Percentiles rank a stretch among this genome's conserved stretches.
Conservation (phyloP, 2,113 vertebrate genomes). For the Galemys pyrenaicus region DNA sequence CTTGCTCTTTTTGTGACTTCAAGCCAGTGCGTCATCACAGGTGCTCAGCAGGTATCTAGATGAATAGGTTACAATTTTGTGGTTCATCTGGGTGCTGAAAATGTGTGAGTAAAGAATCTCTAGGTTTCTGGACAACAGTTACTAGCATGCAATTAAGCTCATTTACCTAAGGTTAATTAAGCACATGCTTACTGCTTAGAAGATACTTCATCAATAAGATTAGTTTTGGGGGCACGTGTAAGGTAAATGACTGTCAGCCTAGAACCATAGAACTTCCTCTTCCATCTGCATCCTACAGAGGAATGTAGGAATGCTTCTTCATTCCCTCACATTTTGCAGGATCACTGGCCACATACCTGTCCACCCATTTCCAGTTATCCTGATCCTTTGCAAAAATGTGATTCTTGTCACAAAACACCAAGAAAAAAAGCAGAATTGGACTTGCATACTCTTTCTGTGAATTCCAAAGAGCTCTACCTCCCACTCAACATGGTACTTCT, state of each 20-base stretch:
- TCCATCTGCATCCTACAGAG: neutral
- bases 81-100: neutral
- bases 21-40: neutral
- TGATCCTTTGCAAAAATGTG: neutral
- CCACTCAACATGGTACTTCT: neutral
- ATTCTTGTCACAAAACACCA: neutral
- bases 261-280: neutral
- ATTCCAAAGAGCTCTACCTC: neutral
- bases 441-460: neutral
- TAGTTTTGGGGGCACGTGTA: neutral
- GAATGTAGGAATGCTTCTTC: neutral
- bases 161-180: conserved; percentile 68
- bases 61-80: neutral
- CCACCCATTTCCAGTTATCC: neutral
- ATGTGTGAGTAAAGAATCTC: neutral
- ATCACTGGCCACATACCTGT: neutral
- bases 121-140: conserved; percentile 23
- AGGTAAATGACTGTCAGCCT: neutral
- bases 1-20: neutral
- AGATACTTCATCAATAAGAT: conserved; percentile 37
- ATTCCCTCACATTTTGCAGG: neutral
- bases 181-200: conserved; percentile 31
- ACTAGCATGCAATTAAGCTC: conserved; percentile 33
- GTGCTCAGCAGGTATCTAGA: neutral
- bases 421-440: neutral